Conservation (phyloP, 2,113 vertebrate genomes). For the pig (Sus scrofa) region T2T-Sscrofa CM000817.6:16927501-16928000, state of each 20-base stretch:
- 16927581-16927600: conserved; percentile 75
- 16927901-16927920: conserved; percentile 76
- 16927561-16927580: conserved; percentile 24
- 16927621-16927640: conserved; percentile 78
- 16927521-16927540: conserved; percentile 44
- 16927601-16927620: conserved; percentile 80
- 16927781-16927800: not conserved
- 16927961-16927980: conserved; percentile 72
- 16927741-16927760: not conserved
- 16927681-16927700: conserved; percentile 82
- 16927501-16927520: not conserved
- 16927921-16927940: conserved; percentile 55
- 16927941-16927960: conserved; percentile 22
- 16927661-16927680: conserved; percentile 83
- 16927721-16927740: not conserved
- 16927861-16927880: conserved; percentile 34
- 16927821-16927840: accelerated
- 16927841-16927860: not conserved
- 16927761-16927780: conserved; percentile 15
- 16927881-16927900: conserved; percentile 58
- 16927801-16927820: not conserved
- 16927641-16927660: conserved; percentile 66
- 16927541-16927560: not conserved
- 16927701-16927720: conserved; percentile 73
- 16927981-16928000: conserved; percentile 63